phyloP scores from a whole-genome alignment of 2,113 vertebrate species.

The Manacus vitellinus region DNA sequence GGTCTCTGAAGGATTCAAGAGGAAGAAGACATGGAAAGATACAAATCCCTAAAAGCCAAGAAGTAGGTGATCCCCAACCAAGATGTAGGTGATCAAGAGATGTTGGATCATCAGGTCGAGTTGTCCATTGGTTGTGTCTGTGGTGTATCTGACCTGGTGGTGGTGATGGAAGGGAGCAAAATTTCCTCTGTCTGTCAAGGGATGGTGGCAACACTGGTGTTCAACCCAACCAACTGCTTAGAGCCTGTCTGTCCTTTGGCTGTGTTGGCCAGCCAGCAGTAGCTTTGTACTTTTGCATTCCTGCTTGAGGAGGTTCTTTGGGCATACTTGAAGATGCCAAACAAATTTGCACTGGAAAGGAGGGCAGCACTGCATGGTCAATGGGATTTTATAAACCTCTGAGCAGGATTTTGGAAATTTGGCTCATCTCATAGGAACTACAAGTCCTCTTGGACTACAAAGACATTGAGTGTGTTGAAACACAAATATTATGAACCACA shows the following conservation, averaged over 20 bases:
- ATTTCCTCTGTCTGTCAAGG: background rate
- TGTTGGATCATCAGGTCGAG: fast-evolving
- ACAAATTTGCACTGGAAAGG: background rate
- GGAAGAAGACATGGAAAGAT: background rate
- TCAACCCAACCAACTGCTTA: background rate
- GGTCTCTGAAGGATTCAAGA: background rate
- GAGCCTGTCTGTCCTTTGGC: background rate
- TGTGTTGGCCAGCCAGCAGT: background rate
- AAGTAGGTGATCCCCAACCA: background rate
- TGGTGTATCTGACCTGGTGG: fast-evolving
- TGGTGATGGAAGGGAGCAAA: background rate
- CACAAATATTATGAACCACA: background rate
- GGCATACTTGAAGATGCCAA: background rate
- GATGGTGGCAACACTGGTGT: background rate
- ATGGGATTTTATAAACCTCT: background rate
- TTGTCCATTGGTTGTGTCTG: no score
- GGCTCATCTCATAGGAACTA: background rate
- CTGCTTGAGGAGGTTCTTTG: background rate
- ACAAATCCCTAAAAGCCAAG: background rate
- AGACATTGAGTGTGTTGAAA: background rate
- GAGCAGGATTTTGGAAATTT: background rate
- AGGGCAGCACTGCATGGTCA: background rate
- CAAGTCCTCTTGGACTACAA: background rate
- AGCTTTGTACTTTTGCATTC: background rate
- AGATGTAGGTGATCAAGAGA: background rate